Conservation (phyloP, 2,888 invertebrate species). For the Cantharis nigra region DNA sequence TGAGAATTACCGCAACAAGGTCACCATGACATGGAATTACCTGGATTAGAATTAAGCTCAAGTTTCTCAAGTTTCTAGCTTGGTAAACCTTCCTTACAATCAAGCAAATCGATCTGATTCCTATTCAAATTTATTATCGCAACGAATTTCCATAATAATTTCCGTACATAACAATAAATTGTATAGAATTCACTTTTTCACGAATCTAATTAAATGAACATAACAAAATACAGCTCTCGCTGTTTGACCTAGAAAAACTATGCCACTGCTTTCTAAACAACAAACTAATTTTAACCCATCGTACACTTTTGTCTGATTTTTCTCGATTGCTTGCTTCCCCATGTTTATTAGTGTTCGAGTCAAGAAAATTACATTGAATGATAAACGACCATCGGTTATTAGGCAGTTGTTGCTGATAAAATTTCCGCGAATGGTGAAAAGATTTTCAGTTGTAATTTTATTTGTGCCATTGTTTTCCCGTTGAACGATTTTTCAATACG, state of each 20-base stretch:
- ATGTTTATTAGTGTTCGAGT: background rate
- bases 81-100: background rate
- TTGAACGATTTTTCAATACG: background rate
- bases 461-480: background rate
- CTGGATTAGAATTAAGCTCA: background rate
- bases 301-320: background rate
- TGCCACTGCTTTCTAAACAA: background rate
- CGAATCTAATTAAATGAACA: background rate
- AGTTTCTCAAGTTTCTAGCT: background rate
- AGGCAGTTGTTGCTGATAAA: background rate
- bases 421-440: background rate
- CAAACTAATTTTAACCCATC: background rate
- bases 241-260: background rate
- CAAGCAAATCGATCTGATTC: background rate
- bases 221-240: background rate
- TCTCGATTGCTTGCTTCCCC: background rate
- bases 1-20: background rate
- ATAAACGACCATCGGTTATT: background rate
- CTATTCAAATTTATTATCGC: background rate
- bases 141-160: background rate
- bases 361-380: background rate
- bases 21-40: background rate
- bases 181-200: background rate
- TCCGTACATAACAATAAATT: background rate
- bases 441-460: background rate